Conservation (phyloP, 1,140 invertebrate genomes). For the Berghia stephanieae region DNA sequence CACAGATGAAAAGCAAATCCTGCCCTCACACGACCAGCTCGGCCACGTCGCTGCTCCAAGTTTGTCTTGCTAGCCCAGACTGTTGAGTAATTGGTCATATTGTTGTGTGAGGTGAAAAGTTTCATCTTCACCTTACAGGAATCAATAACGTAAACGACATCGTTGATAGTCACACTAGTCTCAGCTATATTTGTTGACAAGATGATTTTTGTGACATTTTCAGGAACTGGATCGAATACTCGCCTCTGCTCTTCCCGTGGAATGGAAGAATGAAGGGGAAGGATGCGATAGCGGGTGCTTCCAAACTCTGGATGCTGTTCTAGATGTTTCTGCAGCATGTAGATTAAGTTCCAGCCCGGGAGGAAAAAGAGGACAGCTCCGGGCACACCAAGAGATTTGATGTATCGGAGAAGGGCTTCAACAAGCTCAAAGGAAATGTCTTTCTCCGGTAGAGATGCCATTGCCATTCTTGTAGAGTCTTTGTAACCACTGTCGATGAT, state of each 20-base stretch:
- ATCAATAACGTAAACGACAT: conserved; percentile 68
- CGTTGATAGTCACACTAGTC: conserved; percentile 69
- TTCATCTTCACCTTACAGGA: conserved; percentile 68
- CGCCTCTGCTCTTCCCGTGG: conserved; percentile 65
- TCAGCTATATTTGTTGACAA: conserved; percentile 71
- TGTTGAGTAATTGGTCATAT: conserved; percentile 68
- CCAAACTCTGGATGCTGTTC: conserved; percentile 81
- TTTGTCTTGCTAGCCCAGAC: conserved; percentile 74
- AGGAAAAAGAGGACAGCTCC: conserved; percentile 71
- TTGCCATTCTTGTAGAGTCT: conserved; percentile 74
- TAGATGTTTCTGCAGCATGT: conserved; percentile 87
- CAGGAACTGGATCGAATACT: conserved; percentile 65
- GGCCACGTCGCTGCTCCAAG: conserved; percentile 74
- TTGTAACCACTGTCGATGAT: conserved; percentile 64
- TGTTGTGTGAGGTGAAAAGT: conserved; percentile 67
- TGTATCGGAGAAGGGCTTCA: conserved; percentile 82
- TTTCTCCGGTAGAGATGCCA: conserved; percentile 84
- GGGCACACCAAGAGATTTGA: conserved; percentile 76
- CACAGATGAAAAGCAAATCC: conserved; percentile 85
- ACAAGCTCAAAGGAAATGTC: conserved; percentile 93
- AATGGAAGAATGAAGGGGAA: conserved; percentile 68
- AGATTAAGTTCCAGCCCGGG: conserved; percentile 77
- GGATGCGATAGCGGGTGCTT: conserved; percentile 52
- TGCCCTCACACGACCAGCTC: conserved; percentile 76
- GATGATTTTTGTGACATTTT: conserved; percentile 68